phyloP scores from a whole-genome alignment of 2,113 vertebrate genomes.

The Pitta sordida region DNA sequence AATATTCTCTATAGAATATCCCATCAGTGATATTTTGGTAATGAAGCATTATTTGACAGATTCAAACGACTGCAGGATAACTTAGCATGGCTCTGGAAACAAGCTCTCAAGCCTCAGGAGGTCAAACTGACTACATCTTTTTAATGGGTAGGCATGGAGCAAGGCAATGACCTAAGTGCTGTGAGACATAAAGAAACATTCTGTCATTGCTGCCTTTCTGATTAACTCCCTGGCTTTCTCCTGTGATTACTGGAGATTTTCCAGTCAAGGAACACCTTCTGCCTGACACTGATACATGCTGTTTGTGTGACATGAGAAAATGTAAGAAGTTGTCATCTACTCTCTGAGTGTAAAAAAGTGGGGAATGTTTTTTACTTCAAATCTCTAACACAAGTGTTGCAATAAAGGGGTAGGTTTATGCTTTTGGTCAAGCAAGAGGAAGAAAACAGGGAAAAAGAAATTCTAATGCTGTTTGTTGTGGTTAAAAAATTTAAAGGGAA shows the following conservation, averaged over 20 bases:
- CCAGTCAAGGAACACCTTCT: slow-evolving; percentile 38
- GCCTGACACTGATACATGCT: slow-evolving; percentile 1
- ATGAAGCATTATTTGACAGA: slow-evolving; percentile 26
- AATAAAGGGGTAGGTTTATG: background rate
- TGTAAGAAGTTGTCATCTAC: slow-evolving; percentile 29
- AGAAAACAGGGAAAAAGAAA: background rate
- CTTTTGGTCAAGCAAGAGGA: background rate
- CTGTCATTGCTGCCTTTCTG: slow-evolving; percentile 35
- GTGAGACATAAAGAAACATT: slow-evolving; percentile 29
- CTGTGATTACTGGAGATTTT: slow-evolving; percentile 54
- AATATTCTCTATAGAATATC: background rate
- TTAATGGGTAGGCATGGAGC: slow-evolving; percentile 20
- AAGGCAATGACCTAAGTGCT: slow-evolving; percentile 42
- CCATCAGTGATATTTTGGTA: background rate
- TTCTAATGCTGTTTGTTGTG: background rate
- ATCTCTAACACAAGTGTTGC: background rate
- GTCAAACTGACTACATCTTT: slow-evolving; percentile 17
- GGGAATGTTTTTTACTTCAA: background rate
- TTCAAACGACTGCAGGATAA: background rate
- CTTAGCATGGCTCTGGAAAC: background rate
- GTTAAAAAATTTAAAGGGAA: background rate
- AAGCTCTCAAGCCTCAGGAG: slow-evolving; percentile 39
- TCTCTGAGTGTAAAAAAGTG: background rate
- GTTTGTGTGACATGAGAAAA: slow-evolving; percentile 13
- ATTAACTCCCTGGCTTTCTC: slow-evolving; percentile 37